Percentiles rank a stretch among this genome's conserved stretches.
Conservation (phyloP, 64 coral and sea anemone genomes). For the Anthopleura sola region DNA sequence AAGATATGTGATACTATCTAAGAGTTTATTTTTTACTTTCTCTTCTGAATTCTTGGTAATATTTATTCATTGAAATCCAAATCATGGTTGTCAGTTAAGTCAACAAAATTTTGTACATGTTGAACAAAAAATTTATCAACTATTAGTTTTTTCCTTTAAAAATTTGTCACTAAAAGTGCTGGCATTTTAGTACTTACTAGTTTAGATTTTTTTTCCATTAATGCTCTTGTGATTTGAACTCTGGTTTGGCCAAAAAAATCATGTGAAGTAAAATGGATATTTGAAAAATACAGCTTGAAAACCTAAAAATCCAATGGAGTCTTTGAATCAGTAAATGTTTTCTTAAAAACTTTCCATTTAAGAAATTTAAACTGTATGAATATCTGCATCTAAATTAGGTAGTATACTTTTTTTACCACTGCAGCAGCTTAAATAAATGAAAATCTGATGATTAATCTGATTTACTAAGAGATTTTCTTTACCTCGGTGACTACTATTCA, state of each 20-base stretch:
- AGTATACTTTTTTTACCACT: too few species aligned
- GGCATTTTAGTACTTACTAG: not conserved
- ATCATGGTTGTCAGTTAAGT: not conserved
- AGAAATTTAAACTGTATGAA: too few species aligned
- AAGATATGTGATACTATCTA: not conserved
- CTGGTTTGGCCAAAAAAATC: not conserved
- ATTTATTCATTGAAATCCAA: not conserved
- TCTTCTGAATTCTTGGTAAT: not conserved
- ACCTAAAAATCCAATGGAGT: too few species aligned
- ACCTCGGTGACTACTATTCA: too few species aligned
- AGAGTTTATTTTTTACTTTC: not conserved
- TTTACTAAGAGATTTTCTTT: too few species aligned
- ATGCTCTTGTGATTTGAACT: not conserved
- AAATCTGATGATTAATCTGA: too few species aligned
- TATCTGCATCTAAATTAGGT: too few species aligned
- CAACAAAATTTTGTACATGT: constrained; percentile 2
- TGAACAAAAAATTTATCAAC: not conserved
- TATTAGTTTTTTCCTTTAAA: not conserved
- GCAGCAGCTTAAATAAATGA: too few species aligned
- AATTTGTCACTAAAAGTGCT: constrained; percentile 5
- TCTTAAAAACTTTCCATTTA: too few species aligned
- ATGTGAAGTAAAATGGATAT: not conserved
- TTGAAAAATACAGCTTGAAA: too few species aligned
- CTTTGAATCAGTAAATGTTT: too few species aligned
- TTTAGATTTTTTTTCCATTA: not conserved